A percentile compares a stretch with the other conserved stretches of the same genome.
These are phyloP conservation scores for Trichomalopsis sarcophagae DNA, from an alignment of 1,140 invertebrate species.

Conservation along the genomic window DNA sequence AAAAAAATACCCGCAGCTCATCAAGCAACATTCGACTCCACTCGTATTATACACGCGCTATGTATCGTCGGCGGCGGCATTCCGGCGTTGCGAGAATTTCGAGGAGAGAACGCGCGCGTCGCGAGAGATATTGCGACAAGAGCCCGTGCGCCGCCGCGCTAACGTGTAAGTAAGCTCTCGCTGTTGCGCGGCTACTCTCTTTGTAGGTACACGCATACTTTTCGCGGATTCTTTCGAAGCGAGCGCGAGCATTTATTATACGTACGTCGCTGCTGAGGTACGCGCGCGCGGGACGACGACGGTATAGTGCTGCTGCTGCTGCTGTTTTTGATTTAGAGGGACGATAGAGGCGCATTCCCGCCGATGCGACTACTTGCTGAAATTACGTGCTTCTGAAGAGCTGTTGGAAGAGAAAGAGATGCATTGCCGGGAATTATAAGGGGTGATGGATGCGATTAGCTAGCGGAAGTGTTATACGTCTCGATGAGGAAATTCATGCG, in stretches of 20 bases:
- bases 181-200: neutral
- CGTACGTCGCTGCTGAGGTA: neutral
- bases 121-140: neutral
- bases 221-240: slow-evolving; percentile 29
- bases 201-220: slow-evolving; percentile 21
- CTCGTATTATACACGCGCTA: neutral
- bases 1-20: neutral
- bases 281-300: neutral
- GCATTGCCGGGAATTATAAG: too few relatives aligned
- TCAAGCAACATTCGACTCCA: neutral
- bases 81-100: neutral
- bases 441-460: too few relatives aligned
- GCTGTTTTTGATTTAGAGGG: slow-evolving; percentile 25
- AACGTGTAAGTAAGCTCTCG: neutral
- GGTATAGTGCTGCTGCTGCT: neutral
- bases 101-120: neutral
- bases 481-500: neutral
- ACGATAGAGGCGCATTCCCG: slow-evolving; percentile 10
- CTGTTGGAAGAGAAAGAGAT: neutral
- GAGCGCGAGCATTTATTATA: slow-evolving; percentile 29
- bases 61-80: neutral
- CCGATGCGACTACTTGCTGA: neutral
- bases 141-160: neutral
- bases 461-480: neutral
- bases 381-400: slow-evolving; percentile 6